A percentile compares a stretch with the other conserved stretches of the same genome.
Conservation (phyloP, 2,888 invertebrate genomes). For the Sinhomidia bicolor region DNA sequence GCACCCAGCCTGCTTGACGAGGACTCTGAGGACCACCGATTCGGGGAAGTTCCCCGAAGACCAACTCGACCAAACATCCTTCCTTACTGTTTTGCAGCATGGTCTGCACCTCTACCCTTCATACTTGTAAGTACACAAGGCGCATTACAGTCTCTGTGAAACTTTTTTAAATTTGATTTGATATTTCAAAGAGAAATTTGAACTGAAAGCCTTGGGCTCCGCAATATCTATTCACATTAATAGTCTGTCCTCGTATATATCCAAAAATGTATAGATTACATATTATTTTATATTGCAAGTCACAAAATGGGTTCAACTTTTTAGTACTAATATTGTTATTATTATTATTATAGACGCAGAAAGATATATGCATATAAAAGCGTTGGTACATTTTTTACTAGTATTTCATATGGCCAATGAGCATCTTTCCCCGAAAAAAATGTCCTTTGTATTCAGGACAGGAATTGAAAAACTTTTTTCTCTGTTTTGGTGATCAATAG, state of each 20-base stretch:
- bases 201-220: conserved; percentile 14
- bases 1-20: conserved; percentile 73
- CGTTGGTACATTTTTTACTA: neutral
- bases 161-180: conserved; percentile 64
- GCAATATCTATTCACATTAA: neutral
- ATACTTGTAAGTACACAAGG: conserved; percentile 85
- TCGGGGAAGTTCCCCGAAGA: conserved; percentile 82
- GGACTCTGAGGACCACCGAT: conserved; percentile 81
- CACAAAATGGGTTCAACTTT: neutral
- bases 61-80: conserved; percentile 72
- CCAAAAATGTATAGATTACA: neutral
- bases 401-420: conserved; percentile 43
- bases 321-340: no score
- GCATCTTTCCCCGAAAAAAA: conserved; percentile 47
- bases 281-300: no score
- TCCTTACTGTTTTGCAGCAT: conserved; percentile 85
- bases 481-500: conserved; percentile 65
- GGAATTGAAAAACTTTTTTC: conserved; percentile 61
- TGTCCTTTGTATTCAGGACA: conserved; percentile 71
- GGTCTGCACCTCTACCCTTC: conserved; percentile 86
- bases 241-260: neutral
- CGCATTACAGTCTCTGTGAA: conserved; percentile 24
- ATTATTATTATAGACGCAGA: neutral
- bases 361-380: neutral
- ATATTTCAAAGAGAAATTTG: conserved; percentile 57